Evolutionary conservation across 2,888 invertebrate genomes (phyloP).

Genomic region (Dasypogon diadema): DNA sequence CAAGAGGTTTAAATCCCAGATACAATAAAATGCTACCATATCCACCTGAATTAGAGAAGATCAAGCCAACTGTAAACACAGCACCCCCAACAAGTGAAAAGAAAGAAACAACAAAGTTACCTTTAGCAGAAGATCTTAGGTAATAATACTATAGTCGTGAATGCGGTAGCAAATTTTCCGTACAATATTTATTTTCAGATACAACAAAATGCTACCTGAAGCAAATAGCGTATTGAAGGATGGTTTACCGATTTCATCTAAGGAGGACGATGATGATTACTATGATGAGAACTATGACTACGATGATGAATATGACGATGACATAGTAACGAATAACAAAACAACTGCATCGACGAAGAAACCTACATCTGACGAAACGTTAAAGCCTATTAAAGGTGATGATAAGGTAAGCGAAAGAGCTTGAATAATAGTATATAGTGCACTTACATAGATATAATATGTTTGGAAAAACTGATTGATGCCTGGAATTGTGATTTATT

Average conservation of each 20-base stretch:
- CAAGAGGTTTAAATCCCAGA: constrained; percentile 53
- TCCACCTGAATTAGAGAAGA: constrained; percentile 19
- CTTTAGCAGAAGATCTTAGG: constrained; percentile 59
- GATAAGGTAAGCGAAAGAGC: no score
- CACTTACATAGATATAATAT: no score
- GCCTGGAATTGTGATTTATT: no score
- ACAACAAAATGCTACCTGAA: constrained; percentile 65
- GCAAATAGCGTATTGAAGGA: constrained; percentile 57
- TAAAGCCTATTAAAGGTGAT: constrained; percentile 61
- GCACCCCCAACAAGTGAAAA: constrained; percentile 50
- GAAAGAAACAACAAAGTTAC: constrained; percentile 59
- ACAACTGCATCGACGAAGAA: constrained; percentile 53
- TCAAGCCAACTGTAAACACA: constrained; percentile 59
- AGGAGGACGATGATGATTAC: constrained; percentile 57
- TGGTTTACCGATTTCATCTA: constrained; percentile 58
- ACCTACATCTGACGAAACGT: constrained; percentile 58
- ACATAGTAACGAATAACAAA: constrained; percentile 55
- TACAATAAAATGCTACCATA: constrained; percentile 61
- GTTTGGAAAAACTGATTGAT: no score
- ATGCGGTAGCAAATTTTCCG: no score
- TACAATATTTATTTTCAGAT: constrained; percentile 59
- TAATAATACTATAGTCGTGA: no score
- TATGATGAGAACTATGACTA: constrained; percentile 62
- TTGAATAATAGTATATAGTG: no score
- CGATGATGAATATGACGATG: constrained; percentile 60